These are phyloP conservation scores for Halesus radiatus DNA, from an alignment of 1,140 invertebrate genomes.

Conservation along the genomic window DNA sequence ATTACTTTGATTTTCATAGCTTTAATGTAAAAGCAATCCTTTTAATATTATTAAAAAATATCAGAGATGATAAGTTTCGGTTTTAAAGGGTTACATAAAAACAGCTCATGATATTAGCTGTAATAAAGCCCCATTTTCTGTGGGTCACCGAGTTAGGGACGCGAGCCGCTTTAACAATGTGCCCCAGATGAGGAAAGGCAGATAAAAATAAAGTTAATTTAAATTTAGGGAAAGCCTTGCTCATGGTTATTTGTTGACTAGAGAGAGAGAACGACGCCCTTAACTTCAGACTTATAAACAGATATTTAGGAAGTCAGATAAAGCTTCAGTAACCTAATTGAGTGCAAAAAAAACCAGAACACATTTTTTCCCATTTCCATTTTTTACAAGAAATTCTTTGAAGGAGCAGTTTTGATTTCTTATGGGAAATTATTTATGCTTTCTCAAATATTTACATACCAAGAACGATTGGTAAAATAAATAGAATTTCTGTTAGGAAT, in stretches of 20 bases:
- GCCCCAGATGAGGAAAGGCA: not conserved
- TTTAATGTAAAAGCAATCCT: too few species aligned
- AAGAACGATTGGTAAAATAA: constrained; percentile 1
- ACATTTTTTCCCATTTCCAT: too few species aligned
- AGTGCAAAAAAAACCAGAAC: too few species aligned
- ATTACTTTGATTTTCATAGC: too few species aligned
- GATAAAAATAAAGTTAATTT: constrained; percentile 35
- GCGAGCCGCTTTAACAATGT: constrained; percentile 17
- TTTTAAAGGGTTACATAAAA: constrained; percentile 15
- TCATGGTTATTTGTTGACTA: not conserved
- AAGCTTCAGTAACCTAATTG: too few species aligned
- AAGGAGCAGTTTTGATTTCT: too few species aligned
- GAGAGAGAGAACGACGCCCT: not conserved
- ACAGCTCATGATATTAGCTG: not conserved
- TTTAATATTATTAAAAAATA: too few species aligned
- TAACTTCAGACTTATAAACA: too few species aligned
- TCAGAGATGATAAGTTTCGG: not conserved
- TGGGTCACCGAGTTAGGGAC: not conserved
- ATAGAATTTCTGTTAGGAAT: not conserved
- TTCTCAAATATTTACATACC: too few species aligned
- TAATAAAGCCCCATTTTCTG: constrained; percentile 3
- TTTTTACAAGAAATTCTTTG: too few species aligned
- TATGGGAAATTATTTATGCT: too few species aligned
- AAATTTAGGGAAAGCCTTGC: not conserved
- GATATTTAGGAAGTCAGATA: too few species aligned